Conservation (phyloP, 2,797 vertebrate genomes). For the Hippopotamyrus pictus region DNA sequence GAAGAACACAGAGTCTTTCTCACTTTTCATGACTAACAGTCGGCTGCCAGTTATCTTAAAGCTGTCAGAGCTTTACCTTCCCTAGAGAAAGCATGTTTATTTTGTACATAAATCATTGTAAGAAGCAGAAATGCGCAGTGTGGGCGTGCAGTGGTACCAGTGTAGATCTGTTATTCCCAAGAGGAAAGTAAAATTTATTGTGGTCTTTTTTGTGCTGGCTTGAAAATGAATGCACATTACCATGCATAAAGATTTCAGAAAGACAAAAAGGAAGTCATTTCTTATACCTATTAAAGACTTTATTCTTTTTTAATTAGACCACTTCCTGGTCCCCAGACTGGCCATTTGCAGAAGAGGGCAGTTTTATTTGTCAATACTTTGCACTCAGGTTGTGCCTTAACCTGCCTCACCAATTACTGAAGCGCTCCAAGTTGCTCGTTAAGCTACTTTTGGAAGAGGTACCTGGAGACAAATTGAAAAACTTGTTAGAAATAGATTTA, state of each 20-base stretch:
- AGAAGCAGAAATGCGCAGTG: background rate
- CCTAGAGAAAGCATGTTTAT: constrained; percentile 1
- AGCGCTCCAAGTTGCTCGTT: background rate
- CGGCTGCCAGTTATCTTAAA: constrained; percentile 3
- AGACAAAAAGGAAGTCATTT: background rate
- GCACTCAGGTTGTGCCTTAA: background rate
- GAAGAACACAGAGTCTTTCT: background rate
- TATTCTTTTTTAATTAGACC: constrained; percentile 8
- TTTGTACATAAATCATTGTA: constrained; percentile 11
- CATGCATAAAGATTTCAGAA: background rate
- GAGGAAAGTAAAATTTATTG: background rate
- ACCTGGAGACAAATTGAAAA: background rate
- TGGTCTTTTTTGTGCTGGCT: background rate
- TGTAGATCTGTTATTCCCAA: background rate
- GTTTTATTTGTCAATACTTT: constrained; percentile 9
- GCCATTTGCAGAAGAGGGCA: background rate
- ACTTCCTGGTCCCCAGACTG: background rate
- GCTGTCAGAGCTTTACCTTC: constrained; percentile 8
- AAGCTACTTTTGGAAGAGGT: background rate
- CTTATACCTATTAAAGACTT: background rate
- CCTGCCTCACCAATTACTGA: background rate
- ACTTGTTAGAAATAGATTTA: constrained; percentile 3
- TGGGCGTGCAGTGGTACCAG: background rate
- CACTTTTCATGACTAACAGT: background rate
- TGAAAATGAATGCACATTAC: background rate